phyloP scores from a whole-genome alignment of 2,888 invertebrate species.

The Phoenoteleia sp. region DNA sequence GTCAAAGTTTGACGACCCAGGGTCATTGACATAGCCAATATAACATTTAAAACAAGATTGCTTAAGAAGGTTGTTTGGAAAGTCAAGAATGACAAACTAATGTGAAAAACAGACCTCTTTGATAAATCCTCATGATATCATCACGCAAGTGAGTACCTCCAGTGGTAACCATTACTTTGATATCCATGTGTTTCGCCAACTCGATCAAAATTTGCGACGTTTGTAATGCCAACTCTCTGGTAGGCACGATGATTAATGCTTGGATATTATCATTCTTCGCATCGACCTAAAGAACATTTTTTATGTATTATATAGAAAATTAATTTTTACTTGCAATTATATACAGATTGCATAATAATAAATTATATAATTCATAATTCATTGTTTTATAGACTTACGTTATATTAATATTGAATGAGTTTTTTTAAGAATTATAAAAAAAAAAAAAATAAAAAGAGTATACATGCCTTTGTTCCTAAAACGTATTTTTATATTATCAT shows the following conservation, averaged over 20 bases:
- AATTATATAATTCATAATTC: too few relatives aligned
- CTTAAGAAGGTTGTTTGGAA: conserved; percentile 18
- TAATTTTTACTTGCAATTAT: too few relatives aligned
- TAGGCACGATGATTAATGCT: conserved; percentile 99
- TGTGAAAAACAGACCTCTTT: conserved; percentile 92
- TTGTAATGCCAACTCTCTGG: conserved; percentile 99
- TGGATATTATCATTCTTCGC: conserved; percentile 97
- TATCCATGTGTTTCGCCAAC: conserved; percentile 98
- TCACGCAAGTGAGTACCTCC: conserved; percentile 99
- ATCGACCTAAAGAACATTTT: conserved; percentile 88
- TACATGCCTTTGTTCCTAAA: too few relatives aligned
- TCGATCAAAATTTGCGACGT: conserved; percentile 99
- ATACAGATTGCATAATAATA: too few relatives aligned
- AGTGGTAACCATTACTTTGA: conserved; percentile 99
- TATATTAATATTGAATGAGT: too few relatives aligned
- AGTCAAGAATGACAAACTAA: background rate
- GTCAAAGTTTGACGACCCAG: too few relatives aligned
- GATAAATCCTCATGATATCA: conserved; percentile 99
- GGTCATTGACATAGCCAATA: too few relatives aligned
- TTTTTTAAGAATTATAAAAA: too few relatives aligned
- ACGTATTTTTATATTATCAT: too few relatives aligned
- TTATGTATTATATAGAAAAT: conserved; percentile 8
- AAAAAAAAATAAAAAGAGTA: too few relatives aligned
- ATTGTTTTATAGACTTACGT: too few relatives aligned
- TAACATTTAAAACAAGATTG: too few relatives aligned